Base-by-base conservation (phyloP, 2,113 vertebrate species). In the Leucoraja erinaceus region DNA sequence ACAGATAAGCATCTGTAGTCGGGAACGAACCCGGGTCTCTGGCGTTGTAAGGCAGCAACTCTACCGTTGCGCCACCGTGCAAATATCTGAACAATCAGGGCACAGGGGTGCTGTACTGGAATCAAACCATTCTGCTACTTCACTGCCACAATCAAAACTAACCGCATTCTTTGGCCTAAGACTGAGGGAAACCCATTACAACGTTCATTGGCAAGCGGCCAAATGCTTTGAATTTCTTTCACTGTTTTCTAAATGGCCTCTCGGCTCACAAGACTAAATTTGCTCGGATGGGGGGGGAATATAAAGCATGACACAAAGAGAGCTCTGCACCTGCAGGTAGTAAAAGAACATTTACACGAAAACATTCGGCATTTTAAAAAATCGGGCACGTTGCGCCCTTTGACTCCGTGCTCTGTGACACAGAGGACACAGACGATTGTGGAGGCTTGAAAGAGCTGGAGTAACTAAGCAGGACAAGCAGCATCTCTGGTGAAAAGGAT, bases 151-250 rank as follows among this genome's bases (percentile, higher is more conserved):
- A 91, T 91, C 66, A 91, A 91, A 68, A 74, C 38, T 72, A 91
- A 91, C 66, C 33, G 54, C 90, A 91, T 74, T 91, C 90, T 91
- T 91, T 91, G 31, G 68, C 66, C 90, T 4, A 91, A 72, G 90
- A 91, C 66, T 54, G 90, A 91, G 90, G 33, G 66, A 74, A 91
- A 33, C 66, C 88, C 88, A 72, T 91, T 91, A 91, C 31, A 72
- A 72, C 38, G 18, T 28, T 47, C 38, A 31, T 63, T 72, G 90
- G 90, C 90, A 91, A 4, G 66, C 68, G 72, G 90, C 90, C 90
- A 91, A 91, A 91, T 91, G 68, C 20, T 91, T 91, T 54, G 33
- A 74, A 91, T 91, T 91, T 91, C 33, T 91, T 38, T 54, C 38
- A 68, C 38, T 47, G 28, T 91, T 91, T 74, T n/a, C 33, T 91